Base-by-base conservation (phyloP, 2,113 vertebrate species). In the Sprattus sprattus region DNA sequence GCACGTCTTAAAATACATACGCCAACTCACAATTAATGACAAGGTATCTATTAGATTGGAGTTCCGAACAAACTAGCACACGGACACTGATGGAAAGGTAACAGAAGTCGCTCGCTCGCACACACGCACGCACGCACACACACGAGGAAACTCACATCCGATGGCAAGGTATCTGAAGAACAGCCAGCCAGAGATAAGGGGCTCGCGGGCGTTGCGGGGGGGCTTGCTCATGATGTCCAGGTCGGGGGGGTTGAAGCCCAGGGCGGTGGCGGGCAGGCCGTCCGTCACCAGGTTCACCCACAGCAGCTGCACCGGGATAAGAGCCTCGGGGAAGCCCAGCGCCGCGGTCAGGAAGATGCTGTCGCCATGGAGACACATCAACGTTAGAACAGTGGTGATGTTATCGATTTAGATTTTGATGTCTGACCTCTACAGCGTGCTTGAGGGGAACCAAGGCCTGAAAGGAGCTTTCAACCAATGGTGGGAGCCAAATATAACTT, bases 281-380 rank as follows among this genome's bases (percentile, higher is more conserved):
- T 99, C 98, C 0, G 98, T 99, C 91, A 99, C 98, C 85, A 99
- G 94, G 90, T 99, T 99, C 45, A 99, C 98, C 98, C 98, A 99
- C 50, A 99, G 93, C 90, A 99, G 95, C 87, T 99, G 98, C 71
- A 99, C 98, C 0, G 98, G 98, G 86, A 99, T 99, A 25, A 99
- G 94, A 85, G 98, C 98, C 92, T 99, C 98, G 45, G 98, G 98
- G 92, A 99, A 99, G 1, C 98, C 98, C 87, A 99, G 94, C 25
- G 98, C 98, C 45, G 98, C 98, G 15, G 98, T 99, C 93, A 99
- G 90, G 95, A 99, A 99, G 94, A 99, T 99, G 86, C 98, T 99
- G 82, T 47, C 91, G 45, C 84, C 87, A 85, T 84, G 86, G 46
- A 83, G 8, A 89, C n/a, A 67, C 8, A 7, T 60, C 18, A 60